Evolutionary conservation across 2,113 vertebrate genomes (phyloP), one percentile per base, ranked within the genome.

Genomic region (Ictidomys tridecemlineatus): DNA sequence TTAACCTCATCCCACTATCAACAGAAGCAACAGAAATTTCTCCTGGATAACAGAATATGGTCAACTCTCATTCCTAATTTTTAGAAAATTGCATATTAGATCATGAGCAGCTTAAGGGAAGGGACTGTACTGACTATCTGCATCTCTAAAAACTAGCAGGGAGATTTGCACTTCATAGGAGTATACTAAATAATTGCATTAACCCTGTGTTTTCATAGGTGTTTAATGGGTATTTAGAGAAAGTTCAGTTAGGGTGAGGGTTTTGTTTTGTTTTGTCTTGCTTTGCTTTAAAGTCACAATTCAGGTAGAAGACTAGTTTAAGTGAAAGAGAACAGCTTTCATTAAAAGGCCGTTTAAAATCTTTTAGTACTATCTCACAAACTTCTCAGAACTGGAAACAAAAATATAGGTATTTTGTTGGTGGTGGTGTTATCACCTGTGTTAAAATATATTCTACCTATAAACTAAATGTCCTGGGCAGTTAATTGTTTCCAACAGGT

Each of bases 81-180:
- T 67, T 42, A 96, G 42, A 89, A 16, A 92, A 96, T 30, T 85
- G 39, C 34, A 74, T 67, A 78, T 91, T 67, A 53, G 22, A 79
- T 63, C 34, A 53, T 8, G 56, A 67, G 10, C 12, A 88, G 53
- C 32, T 86, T 65, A 48, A 91, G 61, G 32, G 51, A 87, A 89
- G n/a, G n/a, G 10, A 58, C 3, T 53, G 8, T 74, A 22, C 30
- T 92, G 73, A 83, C 72, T 5, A 61, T 56, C 10, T 51, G 72
- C 8, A 37, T 83, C 30, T 53, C 72, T 89, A 56, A 94, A 87
- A 89, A 37, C 67, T 78, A 22, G 32, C 26, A 39, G 6, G 30
- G 18, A 22, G 42, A 30, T 88, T 70, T 63, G 17, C n/a, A 56
- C 18, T 34, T 92, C 51, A 72, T 51, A 74, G 53, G 26, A 77